A percentile compares a stretch with the other conserved stretches of the same genome.
phyloP scores from a whole-genome alignment of 2,888 invertebrate species.

The Campoplex capitator region DNA sequence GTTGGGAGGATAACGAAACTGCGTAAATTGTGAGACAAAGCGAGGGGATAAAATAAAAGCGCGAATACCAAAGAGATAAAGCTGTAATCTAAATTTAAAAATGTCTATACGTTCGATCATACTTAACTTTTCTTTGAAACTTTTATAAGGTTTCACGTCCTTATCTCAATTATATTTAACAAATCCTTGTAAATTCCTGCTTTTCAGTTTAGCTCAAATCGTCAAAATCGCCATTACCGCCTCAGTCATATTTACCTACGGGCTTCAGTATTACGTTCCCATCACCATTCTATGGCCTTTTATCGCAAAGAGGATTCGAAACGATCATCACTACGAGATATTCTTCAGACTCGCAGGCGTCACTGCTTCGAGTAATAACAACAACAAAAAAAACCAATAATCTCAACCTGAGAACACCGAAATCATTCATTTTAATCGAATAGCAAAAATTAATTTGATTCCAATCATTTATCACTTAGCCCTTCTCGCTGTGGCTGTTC shows the following conservation, averaged over 20 bases:
- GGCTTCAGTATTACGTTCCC: slow-evolving; percentile 89
- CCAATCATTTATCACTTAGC: slow-evolving; percentile 78
- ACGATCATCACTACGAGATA: slow-evolving; percentile 76
- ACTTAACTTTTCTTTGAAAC: background rate
- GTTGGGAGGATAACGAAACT: background rate
- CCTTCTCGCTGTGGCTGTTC: slow-evolving; percentile 85
- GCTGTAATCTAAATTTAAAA: slow-evolving; percentile 3
- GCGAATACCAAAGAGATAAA: background rate
- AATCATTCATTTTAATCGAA: background rate
- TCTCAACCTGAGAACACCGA: background rate
- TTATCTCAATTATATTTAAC: background rate
- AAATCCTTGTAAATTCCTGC: slow-evolving; percentile 4
- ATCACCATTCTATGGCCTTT: slow-evolving; percentile 87
- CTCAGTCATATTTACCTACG: slow-evolving; percentile 88
- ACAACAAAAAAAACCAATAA: too few relatives aligned
- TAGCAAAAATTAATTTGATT: background rate
- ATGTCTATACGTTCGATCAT: background rate
- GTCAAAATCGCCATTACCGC: slow-evolving; percentile 86
- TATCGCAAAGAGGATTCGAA: slow-evolving; percentile 81
- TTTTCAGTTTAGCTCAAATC: slow-evolving; percentile 82
- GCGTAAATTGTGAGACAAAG: background rate
- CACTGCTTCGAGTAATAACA: slow-evolving; percentile 75
- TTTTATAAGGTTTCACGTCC: background rate
- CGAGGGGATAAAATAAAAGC: background rate
- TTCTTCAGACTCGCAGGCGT: slow-evolving; percentile 78